Evolutionary conservation across 2,113 vertebrate species (phyloP).

Genomic region (Lutjanus erythropterus): DNA sequence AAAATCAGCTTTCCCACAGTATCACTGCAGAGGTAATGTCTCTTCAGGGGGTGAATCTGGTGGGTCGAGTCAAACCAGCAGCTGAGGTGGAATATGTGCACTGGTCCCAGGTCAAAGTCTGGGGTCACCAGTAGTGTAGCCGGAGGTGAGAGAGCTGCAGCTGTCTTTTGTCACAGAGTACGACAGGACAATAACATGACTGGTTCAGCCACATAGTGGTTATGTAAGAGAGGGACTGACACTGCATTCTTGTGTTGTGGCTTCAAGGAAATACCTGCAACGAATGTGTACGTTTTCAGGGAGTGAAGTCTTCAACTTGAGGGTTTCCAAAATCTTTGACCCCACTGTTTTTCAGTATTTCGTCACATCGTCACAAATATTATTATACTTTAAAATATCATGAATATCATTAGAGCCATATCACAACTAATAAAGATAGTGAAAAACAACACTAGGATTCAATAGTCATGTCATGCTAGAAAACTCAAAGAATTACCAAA

Average conservation of each 20-base stretch:
- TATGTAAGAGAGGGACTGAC: not conserved
- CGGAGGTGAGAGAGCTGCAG: conserved; percentile 23
- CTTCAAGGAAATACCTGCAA: not conserved
- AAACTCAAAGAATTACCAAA: too few relatives aligned
- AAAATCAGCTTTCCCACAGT: not conserved
- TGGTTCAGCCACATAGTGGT: not conserved
- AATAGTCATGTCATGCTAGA: too few relatives aligned
- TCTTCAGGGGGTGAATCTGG: not conserved
- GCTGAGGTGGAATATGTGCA: not conserved
- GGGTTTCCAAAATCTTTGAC: not conserved
- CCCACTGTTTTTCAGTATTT: too few relatives aligned
- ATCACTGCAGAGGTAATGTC: not conserved
- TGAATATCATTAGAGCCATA: too few relatives aligned
- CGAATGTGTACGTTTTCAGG: not conserved
- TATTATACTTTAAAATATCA: too few relatives aligned
- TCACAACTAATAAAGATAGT: too few relatives aligned
- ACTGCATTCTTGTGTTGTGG: not conserved
- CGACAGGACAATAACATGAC: not conserved
- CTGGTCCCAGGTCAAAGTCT: conserved; percentile 21
- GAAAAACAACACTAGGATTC: too few relatives aligned
- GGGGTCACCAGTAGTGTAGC: conserved; percentile 2
- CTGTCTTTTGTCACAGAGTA: conserved; percentile 20
- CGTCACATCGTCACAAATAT: too few relatives aligned
- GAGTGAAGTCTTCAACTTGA: not conserved
- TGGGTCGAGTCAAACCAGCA: not conserved